Conservation (phyloP, 2,113 vertebrate species). For the Callocephalon fimbriatum region DNA sequence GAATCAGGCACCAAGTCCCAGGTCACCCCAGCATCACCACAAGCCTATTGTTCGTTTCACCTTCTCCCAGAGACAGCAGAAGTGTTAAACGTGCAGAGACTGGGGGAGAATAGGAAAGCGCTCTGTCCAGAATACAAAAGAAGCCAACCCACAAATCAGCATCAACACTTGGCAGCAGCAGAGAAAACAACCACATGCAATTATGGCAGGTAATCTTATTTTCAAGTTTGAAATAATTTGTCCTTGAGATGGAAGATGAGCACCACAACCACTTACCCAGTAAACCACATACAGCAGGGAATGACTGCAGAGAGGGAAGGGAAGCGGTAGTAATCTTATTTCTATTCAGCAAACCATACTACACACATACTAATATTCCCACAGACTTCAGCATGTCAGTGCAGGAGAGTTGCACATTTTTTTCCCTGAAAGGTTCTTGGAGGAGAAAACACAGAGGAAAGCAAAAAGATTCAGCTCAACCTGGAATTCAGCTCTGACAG, state of each 20-base stretch:
- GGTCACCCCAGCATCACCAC: not conserved
- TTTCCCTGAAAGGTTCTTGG: not conserved
- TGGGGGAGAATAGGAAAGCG: not conserved
- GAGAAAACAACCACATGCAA: not conserved
- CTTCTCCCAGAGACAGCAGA: not conserved
- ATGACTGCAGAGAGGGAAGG: not conserved
- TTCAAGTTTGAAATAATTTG: slow-evolving; percentile 20
- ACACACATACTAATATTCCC: not conserved
- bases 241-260: not conserved
- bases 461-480: not conserved
- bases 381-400: not conserved
- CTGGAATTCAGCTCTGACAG: not conserved
- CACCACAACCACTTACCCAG: not conserved
- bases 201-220: slow-evolving; percentile 19
- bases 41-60: not conserved
- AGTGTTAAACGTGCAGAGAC: not conserved
- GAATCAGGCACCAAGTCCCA: not conserved
- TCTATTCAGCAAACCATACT: not conserved
- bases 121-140: not conserved
- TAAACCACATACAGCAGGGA: not conserved
- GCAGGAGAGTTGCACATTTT: not conserved
- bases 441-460: not conserved
- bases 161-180: not conserved
- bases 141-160: not conserved
- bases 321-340: not conserved